Conservation (phyloP, 2,797 vertebrate species). For the Catharus ustulatus region DNA sequence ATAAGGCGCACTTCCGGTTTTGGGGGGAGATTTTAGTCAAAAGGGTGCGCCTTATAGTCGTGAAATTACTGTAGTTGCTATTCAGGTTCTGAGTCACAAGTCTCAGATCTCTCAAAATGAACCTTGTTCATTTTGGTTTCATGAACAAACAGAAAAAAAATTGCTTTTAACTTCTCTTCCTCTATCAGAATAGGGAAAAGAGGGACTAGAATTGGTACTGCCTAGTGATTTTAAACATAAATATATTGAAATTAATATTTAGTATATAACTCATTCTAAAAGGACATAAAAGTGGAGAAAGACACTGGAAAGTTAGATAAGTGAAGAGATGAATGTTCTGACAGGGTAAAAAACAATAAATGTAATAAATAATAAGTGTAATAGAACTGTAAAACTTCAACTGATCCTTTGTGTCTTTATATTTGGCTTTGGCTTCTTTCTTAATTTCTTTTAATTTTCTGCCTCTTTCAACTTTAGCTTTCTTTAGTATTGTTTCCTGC, state of each 20-base stretch:
- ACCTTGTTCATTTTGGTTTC: background rate
- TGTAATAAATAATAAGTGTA: background rate
- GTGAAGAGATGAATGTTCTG: background rate
- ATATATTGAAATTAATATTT: background rate
- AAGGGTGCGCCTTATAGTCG: too few species aligned
- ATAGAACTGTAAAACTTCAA: background rate
- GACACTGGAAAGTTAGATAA: background rate
- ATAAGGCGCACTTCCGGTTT: too few species aligned
- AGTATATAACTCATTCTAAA: background rate
- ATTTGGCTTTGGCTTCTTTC: background rate
- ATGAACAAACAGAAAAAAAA: background rate
- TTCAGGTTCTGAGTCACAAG: background rate
- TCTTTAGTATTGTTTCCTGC: background rate
- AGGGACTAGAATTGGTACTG: background rate
- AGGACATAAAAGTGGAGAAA: background rate
- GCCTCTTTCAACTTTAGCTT: background rate
- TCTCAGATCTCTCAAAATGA: background rate
- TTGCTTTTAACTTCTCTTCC: background rate
- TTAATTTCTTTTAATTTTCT: background rate
- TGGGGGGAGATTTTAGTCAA: too few species aligned
- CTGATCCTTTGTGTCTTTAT: background rate
- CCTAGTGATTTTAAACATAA: background rate
- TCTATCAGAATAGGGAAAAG: background rate
- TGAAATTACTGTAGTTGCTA: too few species aligned
- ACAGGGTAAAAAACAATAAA: accelerated